Evolutionary conservation across 53 echinoderm and acorn worm genomes (phyloP).

Genomic region (Astropecten irregularis): DNA sequence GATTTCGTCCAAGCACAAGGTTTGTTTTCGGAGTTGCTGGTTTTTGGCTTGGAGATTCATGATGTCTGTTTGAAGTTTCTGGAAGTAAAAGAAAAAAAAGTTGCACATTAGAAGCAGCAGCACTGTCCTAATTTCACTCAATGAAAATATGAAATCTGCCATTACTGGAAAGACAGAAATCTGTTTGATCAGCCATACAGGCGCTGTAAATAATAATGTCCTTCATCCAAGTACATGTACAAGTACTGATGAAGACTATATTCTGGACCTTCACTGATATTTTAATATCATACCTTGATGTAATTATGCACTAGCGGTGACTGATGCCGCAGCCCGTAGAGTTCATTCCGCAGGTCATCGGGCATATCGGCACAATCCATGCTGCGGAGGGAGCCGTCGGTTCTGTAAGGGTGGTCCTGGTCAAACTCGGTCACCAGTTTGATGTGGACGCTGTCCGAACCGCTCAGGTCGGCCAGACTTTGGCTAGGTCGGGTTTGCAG

Average conservation of each 20-base stretch:
- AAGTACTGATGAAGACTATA: no score
- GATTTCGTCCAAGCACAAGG: not conserved
- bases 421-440: not conserved
- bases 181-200: no score
- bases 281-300: constrained; percentile 29
- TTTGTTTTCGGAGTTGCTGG: not conserved
- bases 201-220: no score
- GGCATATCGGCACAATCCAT: not conserved
- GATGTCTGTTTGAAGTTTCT: constrained; percentile 6
- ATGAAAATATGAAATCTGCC: not conserved
- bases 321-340: not conserved
- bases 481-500: not conserved
- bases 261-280: no score
- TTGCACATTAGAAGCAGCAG: not conserved
- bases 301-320: not conserved
- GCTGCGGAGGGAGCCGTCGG: not conserved
- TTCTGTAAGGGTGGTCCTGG: not conserved
- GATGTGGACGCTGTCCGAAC: not conserved
- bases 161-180: no score
- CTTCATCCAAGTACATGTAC: no score
- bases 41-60: not conserved
- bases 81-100: not conserved
- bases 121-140: not conserved
- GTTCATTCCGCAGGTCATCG: not conserved
- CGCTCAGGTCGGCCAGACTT: not conserved